Evolutionary conservation across 2,888 invertebrate species (phyloP), one percentile per base, ranked within the genome.

Genomic region (Lamproptera curius): DNA sequence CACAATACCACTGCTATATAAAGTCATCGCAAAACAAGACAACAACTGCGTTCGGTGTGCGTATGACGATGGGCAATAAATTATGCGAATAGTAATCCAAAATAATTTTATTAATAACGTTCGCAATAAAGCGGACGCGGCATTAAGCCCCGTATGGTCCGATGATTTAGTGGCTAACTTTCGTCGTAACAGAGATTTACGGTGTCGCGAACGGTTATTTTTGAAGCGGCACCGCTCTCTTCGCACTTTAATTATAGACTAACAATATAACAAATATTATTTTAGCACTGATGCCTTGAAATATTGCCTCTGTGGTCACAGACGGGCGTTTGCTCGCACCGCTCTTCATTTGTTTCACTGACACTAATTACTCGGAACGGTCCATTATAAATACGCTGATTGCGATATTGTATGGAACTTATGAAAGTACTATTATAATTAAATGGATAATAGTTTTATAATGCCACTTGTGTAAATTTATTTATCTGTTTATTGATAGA

Each of bases 171-270:
- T 62, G 62, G 53, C 65, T 61, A 75, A 78, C 70, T 79, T 81
- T 77, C 69, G 73, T 74, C 76, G 76, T 82, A 76, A 73, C 67
- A 52, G 61, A 79, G 80, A 84, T 84, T 83, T 84, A 84, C 79
- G 71, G 75, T 78, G 84, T 77, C 82, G 74, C 70, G 66, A 73
- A 73, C 67, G 58, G 61, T 70, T 85, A 85, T 83, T 84, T 84
- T 82, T 74, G 75, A 76, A 76, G 61, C 70, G 55, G 74, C 76
- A 75, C 75, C 70, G 71, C 74, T 81, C 79, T 76, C 78, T 78
- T 76, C 77, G 68, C 81, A 73, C 71, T 78, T 77, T 83, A 84
- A 81, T 76, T 81, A 82, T 85, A 85, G 81, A 73, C 65, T 65
- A 65, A 73, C 76, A 83, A 79, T 78, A 77, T 75, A 75, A 78